A percentile compares a stretch with the other conserved stretches of the same genome.
Conservation (phyloP, 2,888 invertebrate genomes). For the Chelonus formosanus region DNA sequence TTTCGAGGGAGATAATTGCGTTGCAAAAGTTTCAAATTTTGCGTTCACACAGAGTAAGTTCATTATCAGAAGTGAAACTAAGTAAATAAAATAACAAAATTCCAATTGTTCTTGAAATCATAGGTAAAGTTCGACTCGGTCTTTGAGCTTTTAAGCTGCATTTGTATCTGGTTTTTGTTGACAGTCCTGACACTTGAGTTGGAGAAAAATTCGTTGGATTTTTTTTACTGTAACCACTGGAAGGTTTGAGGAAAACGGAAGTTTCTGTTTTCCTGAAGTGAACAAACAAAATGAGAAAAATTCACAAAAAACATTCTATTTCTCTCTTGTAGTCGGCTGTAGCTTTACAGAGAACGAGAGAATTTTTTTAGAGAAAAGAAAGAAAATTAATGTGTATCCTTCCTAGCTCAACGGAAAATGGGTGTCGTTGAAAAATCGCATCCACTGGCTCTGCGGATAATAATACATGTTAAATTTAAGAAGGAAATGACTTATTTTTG, state of each 20-base stretch:
- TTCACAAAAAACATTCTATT: constrained; percentile 35
- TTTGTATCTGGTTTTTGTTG: constrained; percentile 32
- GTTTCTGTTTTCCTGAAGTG: constrained; percentile 30
- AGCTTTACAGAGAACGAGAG: not conserved
- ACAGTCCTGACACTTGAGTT: constrained; percentile 31
- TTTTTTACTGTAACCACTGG: constrained; percentile 22
- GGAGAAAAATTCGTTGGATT: constrained; percentile 13
- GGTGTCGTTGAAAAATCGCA: constrained; percentile 37
- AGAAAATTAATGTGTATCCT: constrained; percentile 38
- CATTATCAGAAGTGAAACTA: too few relatives aligned
- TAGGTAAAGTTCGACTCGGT: too few relatives aligned
- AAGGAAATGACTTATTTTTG: constrained; percentile 23
- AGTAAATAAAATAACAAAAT: too few relatives aligned
- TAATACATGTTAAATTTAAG: constrained; percentile 30
- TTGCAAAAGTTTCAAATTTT: too few relatives aligned
- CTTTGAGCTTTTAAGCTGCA: constrained; percentile 21
- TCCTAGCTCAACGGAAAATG: constrained; percentile 26
- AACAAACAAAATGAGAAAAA: constrained; percentile 22
- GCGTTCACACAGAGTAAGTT: too few relatives aligned
- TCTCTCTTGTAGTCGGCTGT: not conserved
- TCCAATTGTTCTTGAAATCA: too few relatives aligned
- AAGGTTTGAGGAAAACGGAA: constrained; percentile 1
- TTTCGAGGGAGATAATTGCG: too few relatives aligned
- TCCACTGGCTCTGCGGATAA: constrained; percentile 11
- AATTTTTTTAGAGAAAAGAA: constrained; percentile 17